phyloP scores from a whole-genome alignment of 1,140 invertebrate genomes.

The Calephelis virginiensis region DNA sequence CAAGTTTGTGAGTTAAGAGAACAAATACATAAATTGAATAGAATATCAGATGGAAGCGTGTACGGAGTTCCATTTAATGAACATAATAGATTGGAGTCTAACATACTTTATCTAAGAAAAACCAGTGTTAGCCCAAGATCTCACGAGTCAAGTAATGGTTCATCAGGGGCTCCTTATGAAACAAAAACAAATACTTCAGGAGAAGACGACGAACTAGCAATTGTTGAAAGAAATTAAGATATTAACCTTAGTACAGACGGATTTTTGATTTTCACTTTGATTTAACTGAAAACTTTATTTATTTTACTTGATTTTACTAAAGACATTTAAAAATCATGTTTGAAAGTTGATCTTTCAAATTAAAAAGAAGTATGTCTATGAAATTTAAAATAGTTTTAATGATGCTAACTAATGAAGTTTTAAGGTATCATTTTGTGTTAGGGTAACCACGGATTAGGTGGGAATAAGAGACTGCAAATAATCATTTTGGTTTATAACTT shows the following conservation, averaged over 20 bases:
- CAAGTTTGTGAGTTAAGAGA: slow-evolving; percentile 91
- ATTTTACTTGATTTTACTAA: not conserved
- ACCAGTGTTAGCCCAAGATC: slow-evolving; percentile 62
- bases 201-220: slow-evolving; percentile 69
- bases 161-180: slow-evolving; percentile 57
- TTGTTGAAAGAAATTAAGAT: slow-evolving; percentile 60
- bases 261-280: not conserved
- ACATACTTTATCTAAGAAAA: slow-evolving; percentile 64
- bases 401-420: not conserved
- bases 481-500: too few relatives aligned
- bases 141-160: slow-evolving; percentile 66
- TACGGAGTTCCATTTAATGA: slow-evolving; percentile 52
- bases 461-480: too few relatives aligned
- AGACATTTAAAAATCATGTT: not conserved
- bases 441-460: not conserved
- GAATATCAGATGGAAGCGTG: slow-evolving; percentile 66
- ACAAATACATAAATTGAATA: slow-evolving; percentile 69
- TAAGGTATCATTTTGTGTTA: not conserved
- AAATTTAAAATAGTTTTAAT: slow-evolving; percentile 1
- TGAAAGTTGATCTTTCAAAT: not conserved
- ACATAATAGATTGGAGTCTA: slow-evolving; percentile 55
- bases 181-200: slow-evolving; percentile 65
- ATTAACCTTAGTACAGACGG: slow-evolving; percentile 16
- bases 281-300: not conserved
- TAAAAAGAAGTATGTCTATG: not conserved